Base-by-base conservation (phyloP, 2,113 vertebrate species). In the cat (Felis catus) region DNA sequence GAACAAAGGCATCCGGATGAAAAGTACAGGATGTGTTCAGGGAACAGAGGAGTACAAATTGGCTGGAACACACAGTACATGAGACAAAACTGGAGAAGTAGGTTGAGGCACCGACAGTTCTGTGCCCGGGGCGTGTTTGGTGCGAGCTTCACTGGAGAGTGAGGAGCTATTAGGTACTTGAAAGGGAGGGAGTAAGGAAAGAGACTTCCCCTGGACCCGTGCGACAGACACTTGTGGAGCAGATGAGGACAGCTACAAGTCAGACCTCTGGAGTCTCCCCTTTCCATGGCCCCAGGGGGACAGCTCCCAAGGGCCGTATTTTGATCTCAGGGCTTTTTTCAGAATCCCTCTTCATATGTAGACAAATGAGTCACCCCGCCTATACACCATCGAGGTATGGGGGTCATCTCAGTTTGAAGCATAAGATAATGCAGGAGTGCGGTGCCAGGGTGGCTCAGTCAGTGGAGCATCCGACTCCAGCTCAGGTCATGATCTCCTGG, bases 1-100 rank as follows among this genome's bases (percentile, higher is more conserved):
- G 71, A 31, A 86, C 92, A 95, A 78, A 93, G 45, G 41, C 78
- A 23, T 87, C 82, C 70, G 89, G 82, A 71, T 51, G 48, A 89
- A 81, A 84, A 65, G 87, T 11, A 41, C 74, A n/a, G 27, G 87
- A 16, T 39, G 14, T 36, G n/a, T 88, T 61, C 11, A 4, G 73
- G 88, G 78, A 55, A 25, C 1, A 55, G 68, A 48, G 68, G 66
- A 73, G 25, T 7, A 63, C 66, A 53, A 8, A 71, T 15, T 45
- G 68, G 51, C 91, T 88, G 91, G 96, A 96, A 86, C 89, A 91
- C 45, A 25, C 71, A 18, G 51, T 61, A 33, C 48, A 1, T 3
- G 78, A 84, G 58, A 73, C 39, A 31, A 48, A 84, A 10, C 76
- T 33, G 66, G 53, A 33, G 36, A 92, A 80, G 41, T 23, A 51